Evolutionary conservation across 2,113 vertebrate species (phyloP).

Genomic region (Euleptes europaea): DNA sequence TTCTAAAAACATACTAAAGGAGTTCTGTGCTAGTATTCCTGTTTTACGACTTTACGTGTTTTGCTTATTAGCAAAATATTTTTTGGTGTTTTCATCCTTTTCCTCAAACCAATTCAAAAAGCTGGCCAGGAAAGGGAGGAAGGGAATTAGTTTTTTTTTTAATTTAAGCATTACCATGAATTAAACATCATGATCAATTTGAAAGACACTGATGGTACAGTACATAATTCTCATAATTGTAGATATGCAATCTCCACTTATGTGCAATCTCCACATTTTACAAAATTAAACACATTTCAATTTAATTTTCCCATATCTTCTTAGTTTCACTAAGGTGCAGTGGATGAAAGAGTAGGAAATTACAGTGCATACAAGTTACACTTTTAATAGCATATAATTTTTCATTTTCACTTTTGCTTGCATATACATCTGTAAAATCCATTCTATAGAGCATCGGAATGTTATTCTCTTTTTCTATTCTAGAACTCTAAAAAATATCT

Average conservation of each 20-base stretch:
- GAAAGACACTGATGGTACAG: too few relatives aligned
- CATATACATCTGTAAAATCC: not conserved
- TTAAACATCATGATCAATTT: too few relatives aligned
- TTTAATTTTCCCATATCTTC: not conserved
- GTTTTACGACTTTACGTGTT: not conserved
- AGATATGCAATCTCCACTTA: not conserved
- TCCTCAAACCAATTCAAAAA: not conserved
- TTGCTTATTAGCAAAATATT: not conserved
- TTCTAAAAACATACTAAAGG: not conserved
- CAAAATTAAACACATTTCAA: not conserved
- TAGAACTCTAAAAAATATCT: too few relatives aligned
- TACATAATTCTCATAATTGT: not conserved
- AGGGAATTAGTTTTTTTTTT: too few relatives aligned
- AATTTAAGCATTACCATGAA: too few relatives aligned
- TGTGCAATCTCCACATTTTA: too few relatives aligned
- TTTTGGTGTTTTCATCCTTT: not conserved
- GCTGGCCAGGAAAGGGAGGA: too few relatives aligned
- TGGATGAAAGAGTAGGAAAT: not conserved
- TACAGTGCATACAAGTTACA: not conserved
- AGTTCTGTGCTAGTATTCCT: too few relatives aligned
- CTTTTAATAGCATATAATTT: not conserved
- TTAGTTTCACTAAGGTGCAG: not conserved
- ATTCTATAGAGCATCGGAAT: not conserved
- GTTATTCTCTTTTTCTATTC: too few relatives aligned
- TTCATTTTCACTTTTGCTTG: not conserved